Conservation (phyloP, 1,140 invertebrate genomes). For the Phymastichus coffea region DNA sequence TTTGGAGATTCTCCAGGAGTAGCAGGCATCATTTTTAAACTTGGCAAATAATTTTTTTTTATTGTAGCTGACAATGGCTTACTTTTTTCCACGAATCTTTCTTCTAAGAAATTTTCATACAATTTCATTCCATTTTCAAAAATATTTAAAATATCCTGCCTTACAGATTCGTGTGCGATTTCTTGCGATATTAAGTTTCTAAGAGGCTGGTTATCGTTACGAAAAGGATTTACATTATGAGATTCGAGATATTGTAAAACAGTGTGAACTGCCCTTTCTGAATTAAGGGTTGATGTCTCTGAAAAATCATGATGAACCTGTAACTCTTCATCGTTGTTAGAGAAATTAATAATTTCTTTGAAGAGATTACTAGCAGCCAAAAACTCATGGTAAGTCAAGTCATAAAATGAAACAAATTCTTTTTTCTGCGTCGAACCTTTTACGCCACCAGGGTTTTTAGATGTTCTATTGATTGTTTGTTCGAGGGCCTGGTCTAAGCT, state of each 20-base stretch:
- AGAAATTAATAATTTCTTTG: neutral
- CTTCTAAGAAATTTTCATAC: neutral
- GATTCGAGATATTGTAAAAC: too few relatives aligned
- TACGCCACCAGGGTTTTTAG: neutral
- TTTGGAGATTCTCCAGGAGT: neutral
- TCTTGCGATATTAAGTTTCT: too few relatives aligned
- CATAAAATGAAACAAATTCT: neutral
- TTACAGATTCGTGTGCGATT: too few relatives aligned
- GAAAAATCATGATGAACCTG: neutral
- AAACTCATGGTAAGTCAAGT: conserved; percentile 2
- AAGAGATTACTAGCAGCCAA: neutral
- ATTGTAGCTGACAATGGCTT: neutral
- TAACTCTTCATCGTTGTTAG: neutral
- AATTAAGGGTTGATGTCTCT: too few relatives aligned
- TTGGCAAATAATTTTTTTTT: neutral
- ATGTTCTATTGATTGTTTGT: neutral
- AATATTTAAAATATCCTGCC: too few relatives aligned
- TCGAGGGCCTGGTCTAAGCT: neutral
- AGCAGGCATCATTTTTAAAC: neutral
- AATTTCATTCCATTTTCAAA: neutral
- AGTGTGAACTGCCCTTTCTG: too few relatives aligned
- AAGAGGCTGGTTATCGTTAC: too few relatives aligned
- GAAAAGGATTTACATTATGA: too few relatives aligned
- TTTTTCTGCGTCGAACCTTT: neutral
- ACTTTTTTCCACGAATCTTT: neutral